Conservation (phyloP, 2,113 vertebrate genomes). For the Hippopotamus amphibius region DNA sequence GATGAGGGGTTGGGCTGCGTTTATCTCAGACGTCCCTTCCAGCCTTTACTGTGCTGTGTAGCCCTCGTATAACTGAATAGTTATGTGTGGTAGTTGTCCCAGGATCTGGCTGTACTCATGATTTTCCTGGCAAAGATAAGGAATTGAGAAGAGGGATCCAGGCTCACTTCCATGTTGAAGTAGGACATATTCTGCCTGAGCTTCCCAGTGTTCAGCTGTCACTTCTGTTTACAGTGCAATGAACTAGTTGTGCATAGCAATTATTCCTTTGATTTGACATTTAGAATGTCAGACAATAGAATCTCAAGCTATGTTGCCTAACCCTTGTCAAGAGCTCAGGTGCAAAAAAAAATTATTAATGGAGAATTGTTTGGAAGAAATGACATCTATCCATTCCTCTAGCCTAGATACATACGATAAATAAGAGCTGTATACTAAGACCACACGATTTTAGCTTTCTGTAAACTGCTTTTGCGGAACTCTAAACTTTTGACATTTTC, state of each 20-base stretch:
- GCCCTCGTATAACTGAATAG: not conserved
- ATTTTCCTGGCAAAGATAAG: conserved; percentile 23
- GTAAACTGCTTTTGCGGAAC: not conserved
- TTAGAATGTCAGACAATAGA: not conserved
- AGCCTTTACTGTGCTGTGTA: not conserved
- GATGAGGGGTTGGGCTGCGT: not conserved
- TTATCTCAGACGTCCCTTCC: not conserved
- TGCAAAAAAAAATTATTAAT: not conserved
- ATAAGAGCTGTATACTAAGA: not conserved
- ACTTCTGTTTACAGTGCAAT: not conserved
- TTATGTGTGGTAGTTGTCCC: not conserved
- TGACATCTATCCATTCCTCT: not conserved
- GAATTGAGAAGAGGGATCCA: not conserved
- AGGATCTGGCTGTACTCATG: not conserved
- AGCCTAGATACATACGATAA: not conserved
- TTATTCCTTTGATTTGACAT: not conserved
- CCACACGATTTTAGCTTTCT: not conserved
- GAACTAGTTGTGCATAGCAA: not conserved
- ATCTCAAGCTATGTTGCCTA: not conserved
- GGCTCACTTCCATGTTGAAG: not conserved
- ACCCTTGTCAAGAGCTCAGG: not conserved
- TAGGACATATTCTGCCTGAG: not conserved
- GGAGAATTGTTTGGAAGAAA: not conserved
- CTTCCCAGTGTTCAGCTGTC: not conserved
- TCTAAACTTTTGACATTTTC: not conserved